Conservation (phyloP, 2,888 invertebrate species). For the Oxytorus armatus region DNA sequence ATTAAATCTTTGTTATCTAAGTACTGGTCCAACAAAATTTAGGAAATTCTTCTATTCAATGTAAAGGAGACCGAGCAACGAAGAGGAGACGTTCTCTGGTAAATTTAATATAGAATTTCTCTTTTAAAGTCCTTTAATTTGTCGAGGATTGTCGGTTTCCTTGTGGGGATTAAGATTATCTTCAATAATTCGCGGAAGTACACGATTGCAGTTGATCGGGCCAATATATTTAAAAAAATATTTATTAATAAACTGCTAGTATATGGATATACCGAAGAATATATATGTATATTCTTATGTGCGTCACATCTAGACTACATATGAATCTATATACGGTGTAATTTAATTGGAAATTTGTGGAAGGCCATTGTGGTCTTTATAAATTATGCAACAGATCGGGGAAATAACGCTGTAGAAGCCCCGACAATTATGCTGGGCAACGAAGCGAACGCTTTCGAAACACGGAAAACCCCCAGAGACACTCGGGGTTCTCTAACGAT, state of each 20-base stretch:
- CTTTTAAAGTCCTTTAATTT: slow-evolving; percentile 22
- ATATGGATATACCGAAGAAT: too few species aligned
- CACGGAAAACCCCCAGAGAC: slow-evolving; percentile 32
- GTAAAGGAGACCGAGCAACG: neutral
- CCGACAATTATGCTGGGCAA: slow-evolving; percentile 65
- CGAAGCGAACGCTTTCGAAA: slow-evolving; percentile 27
- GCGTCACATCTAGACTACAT: neutral
- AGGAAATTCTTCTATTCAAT: neutral
- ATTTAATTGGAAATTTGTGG: slow-evolving; percentile 29
- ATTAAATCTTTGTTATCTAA: too few species aligned
- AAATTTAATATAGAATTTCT: slow-evolving; percentile 11
- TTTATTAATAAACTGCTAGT: too few species aligned
- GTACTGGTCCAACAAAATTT: too few species aligned
- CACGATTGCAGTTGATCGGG: slow-evolving; percentile 13
- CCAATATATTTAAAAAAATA: too few species aligned
- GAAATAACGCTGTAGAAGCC: slow-evolving; percentile 47
- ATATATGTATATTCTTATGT: too few species aligned
- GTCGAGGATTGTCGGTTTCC: slow-evolving; percentile 16
- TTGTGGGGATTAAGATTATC: slow-evolving; percentile 23
- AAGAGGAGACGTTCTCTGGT: slow-evolving; percentile 1
- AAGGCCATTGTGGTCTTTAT: slow-evolving; percentile 58
- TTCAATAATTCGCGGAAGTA: slow-evolving; percentile 18
- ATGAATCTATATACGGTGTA: neutral
- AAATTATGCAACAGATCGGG: slow-evolving; percentile 67
- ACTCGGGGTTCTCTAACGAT: slow-evolving; percentile 38